Evolutionary conservation across 1,140 invertebrate genomes (phyloP).

Genomic region (Dreissena rostriformis): DNA sequence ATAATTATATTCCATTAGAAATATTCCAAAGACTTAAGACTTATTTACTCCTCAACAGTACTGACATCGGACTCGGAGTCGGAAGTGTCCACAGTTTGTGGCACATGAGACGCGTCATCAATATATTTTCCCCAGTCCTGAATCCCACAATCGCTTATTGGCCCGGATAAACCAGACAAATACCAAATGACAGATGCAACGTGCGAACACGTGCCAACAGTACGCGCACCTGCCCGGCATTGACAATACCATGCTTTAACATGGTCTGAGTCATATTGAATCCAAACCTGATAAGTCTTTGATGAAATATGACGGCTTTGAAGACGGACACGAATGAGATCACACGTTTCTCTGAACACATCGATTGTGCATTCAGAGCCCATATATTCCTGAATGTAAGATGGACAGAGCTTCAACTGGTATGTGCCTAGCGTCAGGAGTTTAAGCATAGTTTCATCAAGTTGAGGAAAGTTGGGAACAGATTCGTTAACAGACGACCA

Average conservation of each 20-base stretch:
- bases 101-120: conserved; percentile 41
- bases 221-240: conserved; percentile 43
- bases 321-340: conserved; percentile 24
- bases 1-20: too few relatives aligned
- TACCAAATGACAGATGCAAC: conserved; percentile 53
- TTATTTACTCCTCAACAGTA: background rate
- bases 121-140: conserved; percentile 36
- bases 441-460: background rate
- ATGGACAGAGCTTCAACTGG: background rate
- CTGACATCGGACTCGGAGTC: conserved; percentile 14
- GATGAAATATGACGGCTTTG: conserved; percentile 44
- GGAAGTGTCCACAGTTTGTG: conserved; percentile 26
- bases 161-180: conserved; percentile 7
- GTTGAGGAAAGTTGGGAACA: background rate
- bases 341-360: background rate
- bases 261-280: conserved; percentile 5
- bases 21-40: background rate
- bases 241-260: conserved; percentile 45
- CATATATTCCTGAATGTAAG: conserved; percentile 14
- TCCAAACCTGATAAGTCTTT: conserved; percentile 31
- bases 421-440: background rate
- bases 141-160: background rate
- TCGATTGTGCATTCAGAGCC: background rate
- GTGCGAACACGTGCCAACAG: conserved; percentile 49
- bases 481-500: background rate